phyloP scores from a whole-genome alignment of 30 jellyfish, hydroid and myxozoan genomes.

The Morbakka virulenta region DNA sequence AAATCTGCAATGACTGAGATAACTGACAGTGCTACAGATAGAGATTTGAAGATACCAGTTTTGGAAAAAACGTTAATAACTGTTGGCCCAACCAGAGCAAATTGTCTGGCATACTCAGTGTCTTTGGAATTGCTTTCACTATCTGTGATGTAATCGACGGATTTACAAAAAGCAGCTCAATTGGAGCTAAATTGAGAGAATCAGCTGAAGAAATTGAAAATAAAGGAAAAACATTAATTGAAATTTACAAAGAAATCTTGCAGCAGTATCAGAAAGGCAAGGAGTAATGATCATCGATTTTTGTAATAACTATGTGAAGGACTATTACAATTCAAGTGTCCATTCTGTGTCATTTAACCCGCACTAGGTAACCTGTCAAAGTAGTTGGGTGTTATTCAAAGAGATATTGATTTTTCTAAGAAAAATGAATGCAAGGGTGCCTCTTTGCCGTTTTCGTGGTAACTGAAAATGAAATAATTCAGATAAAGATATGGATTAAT shows the following conservation, averaged over 20 bases:
- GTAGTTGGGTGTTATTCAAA: no score
- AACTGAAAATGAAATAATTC: no score
- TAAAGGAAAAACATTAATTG: slow-evolving; percentile 1
- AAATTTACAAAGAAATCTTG: slow-evolving; percentile 10
- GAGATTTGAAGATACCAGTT: slow-evolving; percentile 23
- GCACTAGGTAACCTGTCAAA: no score
- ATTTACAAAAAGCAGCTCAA: slow-evolving; percentile 13
- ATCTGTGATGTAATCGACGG: slow-evolving; percentile 14
- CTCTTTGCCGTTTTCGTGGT: no score
- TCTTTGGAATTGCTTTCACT: slow-evolving; percentile 19
- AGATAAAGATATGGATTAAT: no score
- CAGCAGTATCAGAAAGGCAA: no score
- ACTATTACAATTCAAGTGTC: no score
- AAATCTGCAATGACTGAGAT: slow-evolving; percentile 13
- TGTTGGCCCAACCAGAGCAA: slow-evolving; percentile 24
- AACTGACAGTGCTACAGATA: slow-evolving; percentile 23
- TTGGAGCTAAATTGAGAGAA: slow-evolving; percentile 1
- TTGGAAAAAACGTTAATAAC: slow-evolving; percentile 10
- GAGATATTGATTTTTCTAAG: no score
- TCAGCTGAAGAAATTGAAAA: background rate
- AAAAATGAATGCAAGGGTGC: no score
- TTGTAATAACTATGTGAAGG: no score
- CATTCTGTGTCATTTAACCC: no score
- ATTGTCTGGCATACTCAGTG: background rate
- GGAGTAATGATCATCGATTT: no score